These are phyloP conservation scores for Zelostemma sp. DNA, from an alignment of 1,140 invertebrate genomes.

Conservation along the genomic window DNA sequence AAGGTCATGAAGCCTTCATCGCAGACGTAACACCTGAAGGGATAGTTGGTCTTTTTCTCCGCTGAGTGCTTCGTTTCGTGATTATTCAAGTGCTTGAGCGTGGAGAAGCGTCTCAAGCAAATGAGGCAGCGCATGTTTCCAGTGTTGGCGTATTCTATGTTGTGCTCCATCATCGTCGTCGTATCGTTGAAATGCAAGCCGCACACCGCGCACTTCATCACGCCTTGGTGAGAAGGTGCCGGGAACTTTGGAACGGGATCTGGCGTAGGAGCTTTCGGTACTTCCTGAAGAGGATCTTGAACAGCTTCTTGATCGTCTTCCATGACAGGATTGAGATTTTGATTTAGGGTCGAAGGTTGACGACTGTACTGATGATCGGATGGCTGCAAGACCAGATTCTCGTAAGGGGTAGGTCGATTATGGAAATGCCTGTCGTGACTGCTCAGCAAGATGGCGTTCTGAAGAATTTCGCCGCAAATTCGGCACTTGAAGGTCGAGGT, in stretches of 20 bases:
- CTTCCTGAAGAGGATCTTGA: too few relatives aligned
- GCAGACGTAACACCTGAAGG: slow-evolving; percentile 33
- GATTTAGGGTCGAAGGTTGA: background rate
- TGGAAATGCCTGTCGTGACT: slow-evolving; percentile 51
- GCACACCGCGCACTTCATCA: slow-evolving; percentile 24
- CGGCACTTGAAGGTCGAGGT: slow-evolving; percentile 22
- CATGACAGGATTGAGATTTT: too few relatives aligned
- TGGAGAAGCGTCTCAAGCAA: slow-evolving; percentile 32
- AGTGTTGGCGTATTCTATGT: slow-evolving; percentile 26
- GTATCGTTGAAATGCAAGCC: slow-evolving; percentile 23
- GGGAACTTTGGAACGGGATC: too few relatives aligned
- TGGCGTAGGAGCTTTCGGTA: too few relatives aligned
- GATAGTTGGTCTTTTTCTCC: background rate
- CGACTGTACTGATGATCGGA: slow-evolving; percentile 7
- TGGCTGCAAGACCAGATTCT: background rate
- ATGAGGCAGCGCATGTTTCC: slow-evolving; percentile 20
- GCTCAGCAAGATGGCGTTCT: slow-evolving; percentile 18
- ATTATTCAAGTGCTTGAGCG: slow-evolving; percentile 12
- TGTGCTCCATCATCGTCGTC: slow-evolving; percentile 26
- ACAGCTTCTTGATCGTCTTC: background rate
- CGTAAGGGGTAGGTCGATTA: background rate
- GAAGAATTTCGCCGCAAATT: slow-evolving; percentile 39
- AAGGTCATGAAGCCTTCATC: slow-evolving; percentile 17
- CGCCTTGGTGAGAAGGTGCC: too few relatives aligned
- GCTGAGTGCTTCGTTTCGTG: slow-evolving; percentile 35